phyloP scores from a whole-genome alignment of 23 tunicate species.

The Halocynthia roretzi region DNA sequence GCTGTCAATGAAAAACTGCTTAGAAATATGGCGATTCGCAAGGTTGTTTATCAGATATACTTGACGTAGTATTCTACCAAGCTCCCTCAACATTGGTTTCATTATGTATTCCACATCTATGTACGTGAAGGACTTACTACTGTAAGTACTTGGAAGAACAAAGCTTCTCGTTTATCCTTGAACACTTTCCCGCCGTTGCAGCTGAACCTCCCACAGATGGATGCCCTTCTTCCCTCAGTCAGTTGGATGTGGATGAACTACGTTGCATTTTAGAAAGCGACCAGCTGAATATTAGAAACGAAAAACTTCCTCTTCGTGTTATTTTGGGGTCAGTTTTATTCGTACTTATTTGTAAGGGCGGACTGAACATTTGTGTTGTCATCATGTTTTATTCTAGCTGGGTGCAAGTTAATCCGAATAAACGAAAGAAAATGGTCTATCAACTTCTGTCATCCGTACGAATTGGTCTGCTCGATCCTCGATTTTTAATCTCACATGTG shows the following conservation, averaged over 20 bases:
- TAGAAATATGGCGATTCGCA: conserved; percentile 69
- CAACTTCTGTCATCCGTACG: not conserved
- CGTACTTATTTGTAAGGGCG: not conserved
- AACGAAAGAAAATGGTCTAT: not conserved
- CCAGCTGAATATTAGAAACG: conserved; percentile 46
- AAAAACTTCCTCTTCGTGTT: conserved; percentile 31
- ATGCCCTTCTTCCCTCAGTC: conserved; percentile 7
- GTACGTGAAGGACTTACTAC: conserved; percentile 34
- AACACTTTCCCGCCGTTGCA: conserved; percentile 31
- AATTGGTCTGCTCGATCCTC: not conserved
- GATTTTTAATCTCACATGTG: not conserved
- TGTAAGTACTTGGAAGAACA: conserved; percentile 32
- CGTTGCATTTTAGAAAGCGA: conserved; percentile 21
- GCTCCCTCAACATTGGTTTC: not conserved
- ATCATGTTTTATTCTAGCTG: not conserved
- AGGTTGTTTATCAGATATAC: conserved; percentile 21
- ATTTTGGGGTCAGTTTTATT: conserved; percentile 31
- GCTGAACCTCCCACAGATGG: conserved; percentile 1
- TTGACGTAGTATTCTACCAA: too few relatives aligned
- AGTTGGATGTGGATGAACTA: conserved; percentile 41
- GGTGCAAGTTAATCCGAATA: not conserved
- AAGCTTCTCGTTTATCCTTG: conserved; percentile 24
- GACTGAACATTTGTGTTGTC: too few relatives aligned
- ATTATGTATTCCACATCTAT: not conserved
- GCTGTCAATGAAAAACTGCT: conserved; percentile 29